Base-by-base conservation (phyloP, 2,113 vertebrate genomes). In the Nannobrachium achirus region DNA sequence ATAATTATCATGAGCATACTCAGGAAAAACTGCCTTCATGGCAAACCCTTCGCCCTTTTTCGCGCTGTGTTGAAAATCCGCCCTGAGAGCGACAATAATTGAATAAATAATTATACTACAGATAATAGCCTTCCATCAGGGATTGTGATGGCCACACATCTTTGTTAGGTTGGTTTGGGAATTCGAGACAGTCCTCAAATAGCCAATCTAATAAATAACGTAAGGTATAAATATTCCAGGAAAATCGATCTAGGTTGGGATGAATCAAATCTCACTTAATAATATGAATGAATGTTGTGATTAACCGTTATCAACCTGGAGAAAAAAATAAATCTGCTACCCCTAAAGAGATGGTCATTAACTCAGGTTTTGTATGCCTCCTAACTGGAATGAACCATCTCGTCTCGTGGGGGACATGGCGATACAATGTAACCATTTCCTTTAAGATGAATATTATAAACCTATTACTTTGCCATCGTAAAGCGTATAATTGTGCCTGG, bases 341-440 rank as follows among this genome's bases (percentile, higher is more conserved):
- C 82, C 66, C 80, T 80, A 81, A 86, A 86, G 83, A 88, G 80
- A 76, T 81, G 84, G 77, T 82, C 83, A 87, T 91, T 90, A 83
- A 90, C 89, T 90, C 84, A 44, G 84, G 50, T 86, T 89, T 85
- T 92, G 88, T 86, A 89, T 92, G 87, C 88, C 88, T 91, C 87
- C 91, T 91, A 87, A 92, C 73, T 89, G 90, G 93, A 89, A 42
- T 14, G 77, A 69, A 89, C 92, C 90, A 93, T 53, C 60, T 61
- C 53, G 51, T 55, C 13, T 69, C 80, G 63, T 44, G 78, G 89
- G 86, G 88, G 51, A 58, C 51, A 69, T 46, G 64, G 72, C 69
- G 64, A 60, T 62, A 71, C 61, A 66, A 71, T 68, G 48, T 64
- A 66, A 71, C 63, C 64, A 33, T 49, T 68, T 46, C 56, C 20